Conservation (phyloP, 1,140 invertebrate species). For the Diorhabda carinulata region DNA sequence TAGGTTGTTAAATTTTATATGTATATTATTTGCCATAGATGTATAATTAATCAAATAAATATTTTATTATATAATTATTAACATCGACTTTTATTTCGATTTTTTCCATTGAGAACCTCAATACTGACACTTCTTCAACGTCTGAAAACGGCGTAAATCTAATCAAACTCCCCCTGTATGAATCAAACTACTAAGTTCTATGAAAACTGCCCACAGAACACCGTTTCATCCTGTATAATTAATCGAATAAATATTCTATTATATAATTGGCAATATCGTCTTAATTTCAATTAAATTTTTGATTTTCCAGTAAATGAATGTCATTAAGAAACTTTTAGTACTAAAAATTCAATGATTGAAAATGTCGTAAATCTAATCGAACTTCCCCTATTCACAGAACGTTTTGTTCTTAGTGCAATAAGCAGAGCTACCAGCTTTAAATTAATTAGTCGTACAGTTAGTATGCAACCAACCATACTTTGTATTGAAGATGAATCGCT, state of each 20-base stretch:
- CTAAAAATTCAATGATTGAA: neutral
- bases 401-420: too few species aligned
- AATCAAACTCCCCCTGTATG: neutral
- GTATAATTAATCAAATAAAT: neutral
- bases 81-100: neutral
- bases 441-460: too few species aligned
- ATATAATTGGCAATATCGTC: neutral
- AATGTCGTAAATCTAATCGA: neutral
- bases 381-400: neutral
- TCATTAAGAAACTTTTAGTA: neutral
- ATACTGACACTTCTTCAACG: neutral
- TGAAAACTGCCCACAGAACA: neutral
- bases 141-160: neutral
- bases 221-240: neutral
- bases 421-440: too few species aligned
- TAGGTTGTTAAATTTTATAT: slow-evolving; percentile 7
- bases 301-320: neutral
- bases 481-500: too few species aligned
- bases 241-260: neutral
- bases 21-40: slow-evolving; percentile 4
- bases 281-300: neutral
- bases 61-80: neutral
- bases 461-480: too few species aligned
- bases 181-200: neutral
- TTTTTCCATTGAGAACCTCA: neutral